Evolutionary conservation across 2,888 invertebrate species (phyloP), one percentile per base, ranked within the genome.

Genomic region (Drosophila monieri): DNA sequence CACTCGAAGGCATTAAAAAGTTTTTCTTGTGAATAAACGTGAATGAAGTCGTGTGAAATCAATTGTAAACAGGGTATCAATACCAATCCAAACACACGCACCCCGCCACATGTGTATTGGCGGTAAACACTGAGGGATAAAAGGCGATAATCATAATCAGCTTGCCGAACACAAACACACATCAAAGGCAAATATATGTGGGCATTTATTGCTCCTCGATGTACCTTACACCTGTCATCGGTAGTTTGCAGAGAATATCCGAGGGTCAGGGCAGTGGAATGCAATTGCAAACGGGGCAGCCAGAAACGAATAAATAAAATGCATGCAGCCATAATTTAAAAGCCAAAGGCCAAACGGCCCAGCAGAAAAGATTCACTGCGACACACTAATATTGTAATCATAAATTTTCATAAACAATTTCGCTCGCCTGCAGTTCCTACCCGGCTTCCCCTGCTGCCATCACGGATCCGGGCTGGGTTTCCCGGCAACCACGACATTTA

Each of bases 401-500:
- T 84, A 84, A 84, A 84, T 84, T 84, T 85, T 85, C 89, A 84
- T 84, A 84, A 84, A 88, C 84, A 84, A 88, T 84, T 84, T 88
- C 66, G 66, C 77, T 73, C 61, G 85, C 74, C 74, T 60, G 71
- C 71, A 88, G 35, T 71, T 60, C 39, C 66, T 54, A 48, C 30
- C 64, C 15, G 8, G 12, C 48, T 56, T 39, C 54, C 65, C 49
- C 30, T 14, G 64, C n/a, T 10, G 21, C 21, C 48, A 30, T 30
- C 48, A 65, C 72, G 83, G 39, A 60, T 68, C 59, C 70, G 58
- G 59, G 57, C 60, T 51, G 57, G 48, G 59, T 65, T 53, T 62
- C 70, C 73, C 59, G 67, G 73, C 41, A 64, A 74, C 87, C 78
- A 85, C 88, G 87, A 89, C 89, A 90, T 90, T 89, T 88, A 90